Evolutionary conservation across 1,140 invertebrate species (phyloP).

Genomic region (Drosophila arizonae): DNA sequence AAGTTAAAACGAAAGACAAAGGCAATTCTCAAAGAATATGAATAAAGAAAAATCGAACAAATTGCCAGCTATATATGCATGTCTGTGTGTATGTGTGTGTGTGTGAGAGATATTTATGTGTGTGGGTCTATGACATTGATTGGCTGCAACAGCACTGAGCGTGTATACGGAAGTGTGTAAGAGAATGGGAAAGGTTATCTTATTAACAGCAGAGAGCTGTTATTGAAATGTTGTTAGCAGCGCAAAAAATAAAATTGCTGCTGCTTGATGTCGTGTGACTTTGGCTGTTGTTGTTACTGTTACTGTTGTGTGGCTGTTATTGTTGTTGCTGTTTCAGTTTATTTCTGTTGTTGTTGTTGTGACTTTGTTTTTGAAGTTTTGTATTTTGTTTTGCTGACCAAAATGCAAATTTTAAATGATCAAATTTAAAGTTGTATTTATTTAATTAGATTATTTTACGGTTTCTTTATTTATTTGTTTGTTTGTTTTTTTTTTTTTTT

Average conservation of each 20-base stretch:
- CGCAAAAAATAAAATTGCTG: not conserved
- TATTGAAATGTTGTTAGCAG: constrained; percentile 4
- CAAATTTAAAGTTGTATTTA: constrained; percentile 25
- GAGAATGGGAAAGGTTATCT: constrained; percentile 7
- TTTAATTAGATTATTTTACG: constrained; percentile 17
- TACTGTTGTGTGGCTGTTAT: constrained; percentile 25
- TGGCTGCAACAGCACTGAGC: not conserved
- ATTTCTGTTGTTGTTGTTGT: constrained; percentile 34
- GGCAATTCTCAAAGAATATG: constrained; percentile 23
- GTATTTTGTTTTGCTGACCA: constrained; percentile 35
- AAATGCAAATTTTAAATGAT: constrained; percentile 65
- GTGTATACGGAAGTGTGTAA: not conserved
- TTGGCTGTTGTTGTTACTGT: constrained; percentile 36
- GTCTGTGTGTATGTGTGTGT: not conserved
- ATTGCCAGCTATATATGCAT: constrained; percentile 9
- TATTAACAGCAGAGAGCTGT: not conserved
- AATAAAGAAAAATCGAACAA: constrained; percentile 26
- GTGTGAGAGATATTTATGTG: not conserved
- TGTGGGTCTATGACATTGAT: not conserved
- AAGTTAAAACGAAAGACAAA: constrained; percentile 3
- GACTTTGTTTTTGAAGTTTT: constrained; percentile 20
- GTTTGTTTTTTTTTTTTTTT: not conserved
- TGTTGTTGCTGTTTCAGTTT: constrained; percentile 35
- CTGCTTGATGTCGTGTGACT: constrained; percentile 11
- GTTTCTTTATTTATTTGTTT: constrained; percentile 25